Evolutionary conservation across 2,797 vertebrate genomes (phyloP), one percentile per base, ranked within the genome.

Genomic region (Mastacembelus armatus): DNA sequence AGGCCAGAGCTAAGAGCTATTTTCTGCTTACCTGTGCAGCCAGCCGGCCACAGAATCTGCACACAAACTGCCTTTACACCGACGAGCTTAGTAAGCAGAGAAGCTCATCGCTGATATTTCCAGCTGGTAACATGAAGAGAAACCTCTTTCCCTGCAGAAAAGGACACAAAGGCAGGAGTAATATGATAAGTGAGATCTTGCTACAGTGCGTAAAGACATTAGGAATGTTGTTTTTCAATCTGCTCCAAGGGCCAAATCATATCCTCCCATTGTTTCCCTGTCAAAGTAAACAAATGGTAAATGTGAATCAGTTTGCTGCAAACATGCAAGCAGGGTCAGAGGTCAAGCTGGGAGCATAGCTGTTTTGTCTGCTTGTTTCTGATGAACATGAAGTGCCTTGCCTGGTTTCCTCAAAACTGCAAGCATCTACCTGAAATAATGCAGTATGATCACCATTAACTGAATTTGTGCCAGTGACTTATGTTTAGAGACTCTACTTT

Each of bases 21-120:
- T 92, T 91, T 90, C 81, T 90, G 91, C 91, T 92, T 91, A 92
- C 91, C 91, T 92, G 90, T 89, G 92, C 91, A 92, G 88, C 83
- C 83, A 72, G 79, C 61, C 81, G 50, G 85, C 84, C 85, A 85
- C 85, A 67, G 77, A 80, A 88, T 87, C 84, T 85, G 80, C 84
- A 80, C 83, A 77, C 87, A 80, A 78, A 88, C 89, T 77, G 86
- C 81, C 87, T 88, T 82, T 82, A 78, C 86, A 81, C 73, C 55
- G n/a, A 77, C 47, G 19, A 64, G 81, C 79, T 88, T 75, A 80
- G 85, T 88, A 90, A 91, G 83, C 71, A 35, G 83, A 90, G 87
- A 86, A 74, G 86, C 85, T 85, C 85, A 77, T 85, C 73, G 45
- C 80, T 76, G 85, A 88, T 88, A 81, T 91, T 89, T 91, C 87